phyloP scores from a whole-genome alignment of 2,888 invertebrate species.

The Melolontha melolontha region DNA sequence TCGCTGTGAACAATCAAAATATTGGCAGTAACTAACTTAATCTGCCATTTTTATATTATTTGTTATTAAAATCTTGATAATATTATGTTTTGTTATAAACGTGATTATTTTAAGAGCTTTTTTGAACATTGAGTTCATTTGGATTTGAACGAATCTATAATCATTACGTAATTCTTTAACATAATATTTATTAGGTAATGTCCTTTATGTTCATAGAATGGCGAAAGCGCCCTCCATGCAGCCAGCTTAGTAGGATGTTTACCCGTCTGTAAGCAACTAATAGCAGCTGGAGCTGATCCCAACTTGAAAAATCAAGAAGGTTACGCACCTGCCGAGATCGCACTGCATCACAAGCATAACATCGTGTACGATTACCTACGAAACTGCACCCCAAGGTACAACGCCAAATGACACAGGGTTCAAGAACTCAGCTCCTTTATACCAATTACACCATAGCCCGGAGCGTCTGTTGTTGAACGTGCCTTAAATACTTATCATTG shows the following conservation, averaged over 20 bases:
- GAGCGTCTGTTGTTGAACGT: conserved; percentile 6
- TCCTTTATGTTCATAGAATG: conserved; percentile 75
- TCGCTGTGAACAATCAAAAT: no score
- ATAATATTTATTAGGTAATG: no score
- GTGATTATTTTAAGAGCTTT: no score
- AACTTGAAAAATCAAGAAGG: conserved; percentile 79
- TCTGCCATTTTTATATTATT: no score
- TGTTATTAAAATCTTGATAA: no score
- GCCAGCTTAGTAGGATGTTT: conserved; percentile 91
- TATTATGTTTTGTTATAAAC: no score
- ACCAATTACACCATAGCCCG: conserved; percentile 34
- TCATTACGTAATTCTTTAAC: no score
- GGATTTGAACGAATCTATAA: no score
- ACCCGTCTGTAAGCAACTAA: conserved; percentile 80
- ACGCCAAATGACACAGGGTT: conserved; percentile 53
- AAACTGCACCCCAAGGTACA: conserved; percentile 60
- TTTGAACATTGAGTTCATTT: no score
- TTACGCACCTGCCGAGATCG: conserved; percentile 75
- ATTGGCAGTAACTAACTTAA: no score
- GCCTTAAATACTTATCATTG: conserved; percentile 20
- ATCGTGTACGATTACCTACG: conserved; percentile 71
- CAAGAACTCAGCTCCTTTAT: conserved; percentile 51
- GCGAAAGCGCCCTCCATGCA: conserved; percentile 91
- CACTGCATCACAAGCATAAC: conserved; percentile 68
- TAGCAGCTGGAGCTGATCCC: conserved; percentile 78